Evolutionary conservation across 2,797 vertebrate genomes (phyloP).

Genomic region (Pangasius djambal): DNA sequence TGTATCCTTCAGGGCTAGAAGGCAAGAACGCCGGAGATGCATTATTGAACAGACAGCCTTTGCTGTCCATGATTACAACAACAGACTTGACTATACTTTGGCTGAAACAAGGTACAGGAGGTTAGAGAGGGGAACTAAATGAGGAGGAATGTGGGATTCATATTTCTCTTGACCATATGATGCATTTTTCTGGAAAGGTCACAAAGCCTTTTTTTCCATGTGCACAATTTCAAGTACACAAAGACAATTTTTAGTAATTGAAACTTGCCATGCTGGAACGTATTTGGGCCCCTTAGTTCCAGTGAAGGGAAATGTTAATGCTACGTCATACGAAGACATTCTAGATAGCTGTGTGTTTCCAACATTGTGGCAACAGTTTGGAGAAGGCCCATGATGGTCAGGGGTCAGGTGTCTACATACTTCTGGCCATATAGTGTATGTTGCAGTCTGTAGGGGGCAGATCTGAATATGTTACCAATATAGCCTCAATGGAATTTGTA

Average conservation of each 20-base stretch:
- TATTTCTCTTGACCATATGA: background rate
- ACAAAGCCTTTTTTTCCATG: background rate
- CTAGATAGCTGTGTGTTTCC: too few relatives aligned
- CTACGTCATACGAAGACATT: background rate
- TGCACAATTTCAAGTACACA: background rate
- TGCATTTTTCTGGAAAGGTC: background rate
- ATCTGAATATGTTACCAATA: background rate
- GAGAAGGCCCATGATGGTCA: background rate
- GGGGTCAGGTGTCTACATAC: background rate
- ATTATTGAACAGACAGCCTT: slow-evolving; percentile 45
- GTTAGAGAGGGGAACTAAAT: background rate
- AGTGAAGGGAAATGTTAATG: background rate
- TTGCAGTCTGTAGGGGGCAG: background rate
- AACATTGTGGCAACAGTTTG: background rate
- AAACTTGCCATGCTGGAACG: background rate
- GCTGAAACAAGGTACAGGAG: background rate
- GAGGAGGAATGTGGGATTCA: background rate
- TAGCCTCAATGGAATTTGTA: background rate
- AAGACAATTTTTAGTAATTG: background rate
- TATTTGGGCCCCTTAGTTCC: background rate
- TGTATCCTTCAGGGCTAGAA: slow-evolving; percentile 47
- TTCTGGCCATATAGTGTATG: background rate
- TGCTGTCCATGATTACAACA: background rate
- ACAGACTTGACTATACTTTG: background rate
- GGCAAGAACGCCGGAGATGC: slow-evolving; percentile 41